A percentile compares a stretch with the other conserved stretches of the same genome.
These are phyloP conservation scores for Gryon sp. DNA, from an alignment of 1,140 invertebrate genomes.

Conservation along the genomic window DNA sequence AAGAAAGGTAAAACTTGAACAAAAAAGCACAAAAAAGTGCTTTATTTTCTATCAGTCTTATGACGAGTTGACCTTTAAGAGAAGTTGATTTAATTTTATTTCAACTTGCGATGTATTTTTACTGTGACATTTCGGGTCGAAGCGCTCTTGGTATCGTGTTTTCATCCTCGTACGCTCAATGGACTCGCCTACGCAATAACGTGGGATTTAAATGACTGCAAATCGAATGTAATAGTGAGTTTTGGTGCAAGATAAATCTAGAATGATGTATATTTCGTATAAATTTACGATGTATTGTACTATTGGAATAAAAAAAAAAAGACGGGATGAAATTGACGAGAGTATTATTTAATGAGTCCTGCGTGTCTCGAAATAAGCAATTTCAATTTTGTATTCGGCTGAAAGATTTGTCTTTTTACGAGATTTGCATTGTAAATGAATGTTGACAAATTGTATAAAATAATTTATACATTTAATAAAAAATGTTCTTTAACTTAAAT, in stretches of 20 bases:
- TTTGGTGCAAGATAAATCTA: constrained; percentile 40
- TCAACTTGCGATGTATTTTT: constrained; percentile 16
- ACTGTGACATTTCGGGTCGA: constrained; percentile 19
- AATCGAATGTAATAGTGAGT: constrained; percentile 55
- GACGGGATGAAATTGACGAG: constrained; percentile 26
- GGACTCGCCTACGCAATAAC: constrained; percentile 31
- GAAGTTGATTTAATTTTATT: constrained; percentile 24
- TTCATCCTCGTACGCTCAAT: constrained; percentile 35
- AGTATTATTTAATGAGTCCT: constrained; percentile 11
- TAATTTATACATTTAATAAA: too few relatives aligned
- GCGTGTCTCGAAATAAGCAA: background rate
- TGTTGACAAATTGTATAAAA: too few relatives aligned
- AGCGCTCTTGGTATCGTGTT: background rate
- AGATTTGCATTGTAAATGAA: too few relatives aligned
- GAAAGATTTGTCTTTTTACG: too few relatives aligned
- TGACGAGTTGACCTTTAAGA: constrained; percentile 10
- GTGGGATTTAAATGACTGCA: constrained; percentile 48
- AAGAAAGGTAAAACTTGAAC: background rate
- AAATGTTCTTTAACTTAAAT: too few relatives aligned
- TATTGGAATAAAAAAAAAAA: constrained; percentile 13
- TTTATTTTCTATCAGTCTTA: background rate
- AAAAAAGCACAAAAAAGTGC: background rate
- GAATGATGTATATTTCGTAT: constrained; percentile 29
- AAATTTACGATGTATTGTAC: constrained; percentile 40
- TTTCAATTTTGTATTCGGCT: background rate